Base-by-base conservation (phyloP, 2,113 vertebrate genomes). In the Clarias gariepinus region DNA sequence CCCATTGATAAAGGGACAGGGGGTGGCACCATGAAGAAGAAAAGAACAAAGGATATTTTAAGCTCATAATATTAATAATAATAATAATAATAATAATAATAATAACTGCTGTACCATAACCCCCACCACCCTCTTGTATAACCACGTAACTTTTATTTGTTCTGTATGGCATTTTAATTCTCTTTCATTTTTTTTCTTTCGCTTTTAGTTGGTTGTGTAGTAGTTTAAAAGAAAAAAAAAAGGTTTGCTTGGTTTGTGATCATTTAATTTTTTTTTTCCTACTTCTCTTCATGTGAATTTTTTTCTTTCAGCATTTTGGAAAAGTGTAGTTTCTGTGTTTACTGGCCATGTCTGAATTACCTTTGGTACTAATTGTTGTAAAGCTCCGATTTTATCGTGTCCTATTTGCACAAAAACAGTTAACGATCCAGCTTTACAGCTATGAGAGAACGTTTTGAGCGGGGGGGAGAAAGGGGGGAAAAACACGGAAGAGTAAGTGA, bases 71-170 rank as follows among this genome's bases (percentile, higher is more conserved):
- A 89, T 25, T 52, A 79, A 74, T 0, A 52, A 81, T n/a, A 93
- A 93, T 23, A 25, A 15, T 13, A 55, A 33, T 76, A n/a, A 76
- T 76, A 77, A 55, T 77, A 7, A 53, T 77, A 77, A 60, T 60
- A 80, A 92, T 93, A 93, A 95, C 97, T 98, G 97, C 97, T 98
- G 97, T 98, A 98, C 94, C 95, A 96, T 97, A 97, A 96, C 94
- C 96, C 96, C 94, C 57, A 36, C 95, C 95, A 96, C 96, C 95
- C 96, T 94, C 89, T 95, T 92, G 91, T 95, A 47, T 47, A 94
- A 92, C 92, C 91, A 91, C 89, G 90, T 91, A 83, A 91, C 91
- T 88, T 76, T 91, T 92, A 92, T 93, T 93, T 94, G 95, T 91
- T 93, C 97, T 95, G 91, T 91, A 91, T 91, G 88, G 30, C 71